Conservation (phyloP, 2,888 invertebrate genomes). For the Campoplex capitator region DNA sequence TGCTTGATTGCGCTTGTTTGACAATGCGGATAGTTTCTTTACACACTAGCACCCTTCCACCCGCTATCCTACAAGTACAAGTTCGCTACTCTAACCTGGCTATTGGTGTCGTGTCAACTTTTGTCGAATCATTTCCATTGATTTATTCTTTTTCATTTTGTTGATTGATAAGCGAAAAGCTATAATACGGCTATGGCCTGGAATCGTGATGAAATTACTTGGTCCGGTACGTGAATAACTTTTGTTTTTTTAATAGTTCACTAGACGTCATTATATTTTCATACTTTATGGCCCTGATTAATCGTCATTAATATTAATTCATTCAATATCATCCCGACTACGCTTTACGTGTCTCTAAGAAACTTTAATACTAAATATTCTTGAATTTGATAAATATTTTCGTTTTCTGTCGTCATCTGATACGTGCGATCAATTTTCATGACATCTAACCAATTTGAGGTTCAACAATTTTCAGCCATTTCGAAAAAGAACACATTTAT, state of each 20-base stretch:
- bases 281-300: conserved; percentile 10
- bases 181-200: conserved; percentile 82
- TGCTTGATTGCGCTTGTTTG: conserved; percentile 69
- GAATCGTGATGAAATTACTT: conserved; percentile 86
- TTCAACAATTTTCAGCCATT: not conserved
- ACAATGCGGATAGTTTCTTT: conserved; percentile 63
- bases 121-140: conserved; percentile 72
- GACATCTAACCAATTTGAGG: not conserved
- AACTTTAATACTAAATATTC: conserved; percentile 11
- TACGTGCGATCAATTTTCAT: not conserved
- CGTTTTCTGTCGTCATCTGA: not conserved
- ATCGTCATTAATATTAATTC: conserved; percentile 29
- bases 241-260: not conserved
- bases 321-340: conserved; percentile 27
- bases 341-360: not conserved
- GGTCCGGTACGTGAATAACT: conserved; percentile 84
- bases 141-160: conserved; percentile 66
- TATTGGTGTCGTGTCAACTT: conserved; percentile 71
- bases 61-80: conserved; percentile 9
- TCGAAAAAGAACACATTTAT: not conserved
- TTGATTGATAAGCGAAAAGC: conserved; percentile 8
- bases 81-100: conserved; percentile 66
- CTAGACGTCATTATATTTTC: not conserved
- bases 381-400: conserved; percentile 3
- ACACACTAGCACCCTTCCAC: conserved; percentile 8